A percentile compares a stretch with the other conserved stretches of the same genome.
phyloP scores from a whole-genome alignment of 1,140 invertebrate species.

The Drosophila quadrilineata region DNA sequence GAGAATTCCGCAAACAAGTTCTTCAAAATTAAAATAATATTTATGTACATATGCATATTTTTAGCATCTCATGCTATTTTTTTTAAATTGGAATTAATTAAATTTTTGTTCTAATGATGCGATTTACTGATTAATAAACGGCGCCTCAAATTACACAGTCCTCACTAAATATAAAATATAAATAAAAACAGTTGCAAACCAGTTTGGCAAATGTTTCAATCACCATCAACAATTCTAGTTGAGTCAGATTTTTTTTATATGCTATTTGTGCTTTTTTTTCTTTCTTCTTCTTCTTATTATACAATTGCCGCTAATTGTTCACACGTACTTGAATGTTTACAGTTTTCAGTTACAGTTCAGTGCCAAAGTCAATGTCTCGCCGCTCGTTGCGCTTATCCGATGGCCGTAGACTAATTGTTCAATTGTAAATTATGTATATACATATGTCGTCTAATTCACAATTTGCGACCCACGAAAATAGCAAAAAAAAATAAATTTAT shows the following conservation, averaged over 20 bases:
- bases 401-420: not conserved
- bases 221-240: slow-evolving; percentile 4
- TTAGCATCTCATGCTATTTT: not conserved
- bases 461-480: slow-evolving; percentile 16
- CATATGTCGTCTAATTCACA: not conserved
- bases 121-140: slow-evolving; percentile 29
- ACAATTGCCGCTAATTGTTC: slow-evolving; percentile 8
- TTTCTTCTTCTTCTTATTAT: no score
- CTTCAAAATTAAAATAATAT: not conserved
- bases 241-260: slow-evolving; percentile 8
- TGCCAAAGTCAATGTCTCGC: slow-evolving; percentile 30
- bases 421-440: not conserved
- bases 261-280: no score
- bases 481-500: no score
- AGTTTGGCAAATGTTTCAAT: slow-evolving; percentile 8
- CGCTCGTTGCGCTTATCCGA: slow-evolving; percentile 13
- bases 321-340: slow-evolving; percentile 7
- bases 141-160: slow-evolving; percentile 28
- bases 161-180: slow-evolving; percentile 2
- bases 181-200: slow-evolving; percentile 14
- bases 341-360: slow-evolving; percentile 19
- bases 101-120: slow-evolving; percentile 34
- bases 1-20: slow-evolving; percentile 36
- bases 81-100: slow-evolving; percentile 33
- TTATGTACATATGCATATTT: slow-evolving; percentile 27